Evolutionary conservation across 2,888 invertebrate species (phyloP).

Genomic region (Reticulitermes lucifugus): DNA sequence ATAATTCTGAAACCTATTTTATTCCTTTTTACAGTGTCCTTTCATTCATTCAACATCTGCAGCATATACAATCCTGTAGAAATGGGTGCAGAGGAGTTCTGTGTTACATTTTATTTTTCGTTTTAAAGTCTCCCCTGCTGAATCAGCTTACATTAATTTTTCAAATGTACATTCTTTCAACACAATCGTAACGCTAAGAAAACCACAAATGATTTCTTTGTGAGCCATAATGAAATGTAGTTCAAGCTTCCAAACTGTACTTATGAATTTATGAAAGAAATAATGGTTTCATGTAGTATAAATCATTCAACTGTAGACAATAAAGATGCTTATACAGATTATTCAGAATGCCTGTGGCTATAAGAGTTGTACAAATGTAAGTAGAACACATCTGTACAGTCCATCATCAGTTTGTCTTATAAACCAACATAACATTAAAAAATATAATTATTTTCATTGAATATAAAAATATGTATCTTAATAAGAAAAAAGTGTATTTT

Average conservation of each 20-base stretch:
- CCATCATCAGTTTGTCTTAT: neutral
- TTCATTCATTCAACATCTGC: too few relatives aligned
- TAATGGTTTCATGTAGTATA: neutral
- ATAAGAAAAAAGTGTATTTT: neutral
- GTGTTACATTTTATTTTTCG: too few relatives aligned
- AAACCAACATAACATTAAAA: neutral
- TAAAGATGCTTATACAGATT: neutral
- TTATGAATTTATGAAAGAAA: neutral
- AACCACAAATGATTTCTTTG: too few relatives aligned
- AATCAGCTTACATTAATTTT: too few relatives aligned
- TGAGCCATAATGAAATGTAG: neutral
- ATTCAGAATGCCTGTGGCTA: neutral
- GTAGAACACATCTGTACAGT: neutral
- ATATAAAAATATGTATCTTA: neutral
- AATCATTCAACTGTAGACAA: neutral
- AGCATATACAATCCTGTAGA: too few relatives aligned
- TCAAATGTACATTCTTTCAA: too few relatives aligned
- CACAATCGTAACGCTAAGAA: too few relatives aligned
- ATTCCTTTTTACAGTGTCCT: too few relatives aligned
- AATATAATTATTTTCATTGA: neutral
- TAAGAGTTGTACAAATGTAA: neutral
- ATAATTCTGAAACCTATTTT: too few relatives aligned
- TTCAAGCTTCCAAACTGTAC: constrained; percentile 11
- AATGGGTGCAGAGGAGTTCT: too few relatives aligned
- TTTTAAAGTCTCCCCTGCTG: too few relatives aligned